phyloP scores from a whole-genome alignment of 2,888 invertebrate genomes.

The Oegoconia quadripuncta region DNA sequence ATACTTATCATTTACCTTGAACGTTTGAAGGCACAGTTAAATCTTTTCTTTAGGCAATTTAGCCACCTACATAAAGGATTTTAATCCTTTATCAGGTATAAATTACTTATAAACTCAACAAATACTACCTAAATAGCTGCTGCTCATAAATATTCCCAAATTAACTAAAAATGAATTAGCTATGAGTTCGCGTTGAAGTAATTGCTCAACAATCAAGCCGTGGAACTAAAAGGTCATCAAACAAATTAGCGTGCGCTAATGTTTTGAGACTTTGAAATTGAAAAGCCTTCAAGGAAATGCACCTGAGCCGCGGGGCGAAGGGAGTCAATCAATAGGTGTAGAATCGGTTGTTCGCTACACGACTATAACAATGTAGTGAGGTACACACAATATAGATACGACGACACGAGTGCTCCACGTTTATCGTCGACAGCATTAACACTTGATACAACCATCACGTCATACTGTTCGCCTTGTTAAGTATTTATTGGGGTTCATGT shows the following conservation, averaged over 20 bases:
- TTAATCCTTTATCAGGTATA: too few species aligned
- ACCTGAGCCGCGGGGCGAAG: conserved; percentile 33
- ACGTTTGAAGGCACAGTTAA: too few species aligned
- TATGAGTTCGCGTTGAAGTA: not conserved
- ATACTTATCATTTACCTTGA: too few species aligned
- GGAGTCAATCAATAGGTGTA: conserved; percentile 61
- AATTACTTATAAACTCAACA: too few species aligned
- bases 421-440: conserved; percentile 28
- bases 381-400: not conserved
- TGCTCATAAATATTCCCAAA: too few species aligned
- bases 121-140: too few species aligned
- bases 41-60: too few species aligned
- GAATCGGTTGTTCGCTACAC: conserved; percentile 1
- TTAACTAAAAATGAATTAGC: not conserved
- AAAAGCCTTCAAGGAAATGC: conserved; percentile 49
- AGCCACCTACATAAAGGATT: too few species aligned
- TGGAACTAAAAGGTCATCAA: not conserved
- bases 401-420: conserved; percentile 25
- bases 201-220: not conserved
- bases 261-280: conserved; percentile 20
- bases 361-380: not conserved
- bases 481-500: conserved; percentile 22
- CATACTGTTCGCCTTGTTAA: conserved; percentile 41
- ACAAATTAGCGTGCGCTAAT: conserved; percentile 3
- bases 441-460: conserved; percentile 31